Evolutionary conservation across 2,888 invertebrate species (phyloP).

Genomic region (Lomographa bimaculata): DNA sequence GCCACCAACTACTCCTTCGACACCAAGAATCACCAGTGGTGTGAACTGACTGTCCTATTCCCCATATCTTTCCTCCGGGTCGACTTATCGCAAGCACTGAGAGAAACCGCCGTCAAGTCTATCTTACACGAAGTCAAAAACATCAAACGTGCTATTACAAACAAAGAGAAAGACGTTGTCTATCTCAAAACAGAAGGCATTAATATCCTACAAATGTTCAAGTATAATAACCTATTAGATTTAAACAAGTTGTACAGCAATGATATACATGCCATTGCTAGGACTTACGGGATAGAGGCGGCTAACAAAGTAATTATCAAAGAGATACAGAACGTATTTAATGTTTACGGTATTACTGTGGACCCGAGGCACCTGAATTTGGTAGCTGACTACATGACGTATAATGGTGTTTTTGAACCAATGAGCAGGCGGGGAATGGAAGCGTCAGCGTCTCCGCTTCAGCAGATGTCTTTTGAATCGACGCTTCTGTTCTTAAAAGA

Average conservation of each 20-base stretch:
- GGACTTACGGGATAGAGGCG: conserved; percentile 98
- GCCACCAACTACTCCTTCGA: conserved; percentile 90
- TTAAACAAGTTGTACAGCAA: conserved; percentile 94
- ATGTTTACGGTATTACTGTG: conserved; percentile 97
- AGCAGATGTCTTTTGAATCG: conserved; percentile 99
- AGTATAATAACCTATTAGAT: conserved; percentile 90
- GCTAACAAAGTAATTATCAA: conserved; percentile 95
- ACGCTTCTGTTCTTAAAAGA: conserved; percentile 92
- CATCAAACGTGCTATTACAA: conserved; percentile 93
- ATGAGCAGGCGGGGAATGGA: conserved; percentile 96
- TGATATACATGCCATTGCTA: conserved; percentile 95
- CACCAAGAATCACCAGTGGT: conserved; percentile 90
- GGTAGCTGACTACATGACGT: conserved; percentile 99
- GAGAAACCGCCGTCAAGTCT: conserved; percentile 87
- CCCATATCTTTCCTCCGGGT: conserved; percentile 78
- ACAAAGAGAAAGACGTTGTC: conserved; percentile 85
- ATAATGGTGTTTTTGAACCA: conserved; percentile 93
- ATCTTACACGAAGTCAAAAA: conserved; percentile 91
- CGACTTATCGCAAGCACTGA: conserved; percentile 90
- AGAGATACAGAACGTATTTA: conserved; percentile 98
- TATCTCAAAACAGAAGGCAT: conserved; percentile 97
- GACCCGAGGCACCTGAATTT: conserved; percentile 96
- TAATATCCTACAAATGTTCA: conserved; percentile 95
- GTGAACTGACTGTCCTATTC: conserved; percentile 90
- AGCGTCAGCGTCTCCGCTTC: conserved; percentile 95